Evolutionary conservation across 2,888 invertebrate species (phyloP).

Genomic region (Cryptocheilus praepositus): DNA sequence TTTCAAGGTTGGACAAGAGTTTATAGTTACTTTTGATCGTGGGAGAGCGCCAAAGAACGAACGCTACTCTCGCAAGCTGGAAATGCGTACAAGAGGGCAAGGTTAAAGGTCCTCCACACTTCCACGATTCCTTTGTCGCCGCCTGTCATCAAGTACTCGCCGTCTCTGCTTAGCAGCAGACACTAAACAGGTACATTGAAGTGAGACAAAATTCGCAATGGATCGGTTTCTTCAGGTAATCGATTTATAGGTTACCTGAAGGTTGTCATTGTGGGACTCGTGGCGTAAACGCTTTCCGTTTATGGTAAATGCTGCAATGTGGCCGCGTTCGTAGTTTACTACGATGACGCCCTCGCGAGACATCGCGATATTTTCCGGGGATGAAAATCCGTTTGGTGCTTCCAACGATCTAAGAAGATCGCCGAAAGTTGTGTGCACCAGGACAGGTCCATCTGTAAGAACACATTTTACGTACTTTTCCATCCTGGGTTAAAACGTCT

Average conservation of each 20-base stretch:
- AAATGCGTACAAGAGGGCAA: conserved; percentile 97
- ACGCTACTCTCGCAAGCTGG: conserved; percentile 98
- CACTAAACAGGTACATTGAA: conserved; percentile 78
- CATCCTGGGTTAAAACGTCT: too few species aligned
- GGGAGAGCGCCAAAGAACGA: conserved; percentile 94
- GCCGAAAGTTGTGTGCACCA: conserved; percentile 98
- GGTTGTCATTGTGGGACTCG: conserved; percentile 95
- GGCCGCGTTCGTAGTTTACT: conserved; percentile 93
- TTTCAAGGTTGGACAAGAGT: background rate
- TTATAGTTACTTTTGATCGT: conserved; percentile 95
- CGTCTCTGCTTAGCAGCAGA: conserved; percentile 95
- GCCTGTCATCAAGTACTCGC: conserved; percentile 98
- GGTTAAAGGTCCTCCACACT: conserved; percentile 98
- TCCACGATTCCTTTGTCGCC: conserved; percentile 98
- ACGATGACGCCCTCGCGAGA: conserved; percentile 97
- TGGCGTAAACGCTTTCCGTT: conserved; percentile 93
- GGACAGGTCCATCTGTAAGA: conserved; percentile 88
- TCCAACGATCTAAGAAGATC: conserved; percentile 95
- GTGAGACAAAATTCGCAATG: background rate
- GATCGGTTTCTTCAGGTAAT: too few species aligned
- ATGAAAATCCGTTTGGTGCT: conserved; percentile 84
- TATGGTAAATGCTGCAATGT: conserved; percentile 95
- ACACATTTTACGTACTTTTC: background rate
- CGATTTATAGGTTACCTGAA: conserved; percentile 81
- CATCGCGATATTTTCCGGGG: conserved; percentile 92